A percentile compares a stretch with the other conserved stretches of the same genome.
phyloP scores from a whole-genome alignment of 1,140 invertebrate genomes.

The Manduca sexta region DNA sequence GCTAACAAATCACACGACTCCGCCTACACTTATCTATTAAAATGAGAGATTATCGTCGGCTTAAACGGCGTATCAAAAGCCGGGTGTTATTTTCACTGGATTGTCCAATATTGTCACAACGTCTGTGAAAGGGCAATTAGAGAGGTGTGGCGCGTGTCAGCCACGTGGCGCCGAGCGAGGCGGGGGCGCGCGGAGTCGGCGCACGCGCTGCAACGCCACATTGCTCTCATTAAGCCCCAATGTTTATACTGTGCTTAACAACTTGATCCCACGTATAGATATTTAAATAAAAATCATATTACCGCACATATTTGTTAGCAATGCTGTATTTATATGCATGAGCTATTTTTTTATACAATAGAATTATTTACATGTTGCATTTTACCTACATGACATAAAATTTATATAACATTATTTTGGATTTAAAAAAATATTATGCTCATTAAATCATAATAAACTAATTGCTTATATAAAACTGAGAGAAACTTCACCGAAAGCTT shows the following conservation, averaged over 20 bases:
- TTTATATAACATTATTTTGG: too few relatives aligned
- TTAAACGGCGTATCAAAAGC: slow-evolving; percentile 41
- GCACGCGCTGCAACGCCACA: slow-evolving; percentile 23
- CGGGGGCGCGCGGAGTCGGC: slow-evolving; percentile 19
- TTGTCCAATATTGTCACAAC: slow-evolving; percentile 70
- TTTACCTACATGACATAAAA: too few relatives aligned
- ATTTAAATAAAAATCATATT: neutral
- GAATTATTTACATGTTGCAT: too few relatives aligned
- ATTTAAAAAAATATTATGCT: too few relatives aligned
- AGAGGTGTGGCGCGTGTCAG: slow-evolving; percentile 60
- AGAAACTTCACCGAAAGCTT: too few relatives aligned
- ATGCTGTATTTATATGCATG: too few relatives aligned
- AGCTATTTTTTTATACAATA: too few relatives aligned
- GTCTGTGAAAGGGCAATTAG: slow-evolving; percentile 65
- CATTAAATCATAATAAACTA: too few relatives aligned
- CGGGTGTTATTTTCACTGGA: slow-evolving; percentile 69
- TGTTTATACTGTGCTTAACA: slow-evolving; percentile 56
- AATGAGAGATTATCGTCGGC: slow-evolving; percentile 67
- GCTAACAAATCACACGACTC: slow-evolving; percentile 59
- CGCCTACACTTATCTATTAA: slow-evolving; percentile 71
- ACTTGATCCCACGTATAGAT: too few relatives aligned
- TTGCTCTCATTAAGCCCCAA: slow-evolving; percentile 37
- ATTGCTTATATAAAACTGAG: too few relatives aligned
- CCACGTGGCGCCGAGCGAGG: slow-evolving; percentile 41
- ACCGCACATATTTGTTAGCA: too few relatives aligned